phyloP scores from a whole-genome alignment of 2,113 vertebrate species.

The Archocentrus centrarchus region DNA sequence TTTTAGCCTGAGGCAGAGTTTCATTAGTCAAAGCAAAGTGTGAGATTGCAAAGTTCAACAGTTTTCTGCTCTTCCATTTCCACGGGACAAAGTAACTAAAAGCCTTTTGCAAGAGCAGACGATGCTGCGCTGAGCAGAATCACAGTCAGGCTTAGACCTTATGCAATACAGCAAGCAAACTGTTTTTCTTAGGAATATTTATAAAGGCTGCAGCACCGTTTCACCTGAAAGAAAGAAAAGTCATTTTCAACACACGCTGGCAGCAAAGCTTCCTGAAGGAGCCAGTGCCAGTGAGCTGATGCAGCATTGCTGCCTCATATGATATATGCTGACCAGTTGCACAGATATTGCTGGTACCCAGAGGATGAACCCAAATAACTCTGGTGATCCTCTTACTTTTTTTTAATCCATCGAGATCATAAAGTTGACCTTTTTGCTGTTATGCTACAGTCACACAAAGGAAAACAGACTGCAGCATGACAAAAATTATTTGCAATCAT shows the following conservation, averaged over 20 bases:
- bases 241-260: not conserved
- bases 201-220: not conserved
- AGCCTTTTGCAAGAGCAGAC: not conserved
- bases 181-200: not conserved
- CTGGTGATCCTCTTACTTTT: not conserved
- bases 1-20: not conserved
- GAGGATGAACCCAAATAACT: not conserved
- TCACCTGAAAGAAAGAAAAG: not conserved
- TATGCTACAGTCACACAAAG: fast-evolving
- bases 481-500: not conserved
- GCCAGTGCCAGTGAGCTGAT: not conserved
- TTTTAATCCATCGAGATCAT: too few relatives aligned
- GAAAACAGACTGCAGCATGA: not conserved
- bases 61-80: not conserved
- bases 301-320: fast-evolving
- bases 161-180: not conserved
- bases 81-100: not conserved
- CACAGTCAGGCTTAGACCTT: not conserved
- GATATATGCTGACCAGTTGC: too few relatives aligned
- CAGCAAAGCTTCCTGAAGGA: not conserved
- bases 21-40: not conserved
- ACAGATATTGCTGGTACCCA: not conserved
- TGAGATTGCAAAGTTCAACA: not conserved
- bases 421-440: not conserved
- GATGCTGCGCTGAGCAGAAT: not conserved